Evolutionary conservation across 2,888 invertebrate species (phyloP), one percentile per base, ranked within the genome.

Genomic region (Drosophila diplacantha): DNA sequence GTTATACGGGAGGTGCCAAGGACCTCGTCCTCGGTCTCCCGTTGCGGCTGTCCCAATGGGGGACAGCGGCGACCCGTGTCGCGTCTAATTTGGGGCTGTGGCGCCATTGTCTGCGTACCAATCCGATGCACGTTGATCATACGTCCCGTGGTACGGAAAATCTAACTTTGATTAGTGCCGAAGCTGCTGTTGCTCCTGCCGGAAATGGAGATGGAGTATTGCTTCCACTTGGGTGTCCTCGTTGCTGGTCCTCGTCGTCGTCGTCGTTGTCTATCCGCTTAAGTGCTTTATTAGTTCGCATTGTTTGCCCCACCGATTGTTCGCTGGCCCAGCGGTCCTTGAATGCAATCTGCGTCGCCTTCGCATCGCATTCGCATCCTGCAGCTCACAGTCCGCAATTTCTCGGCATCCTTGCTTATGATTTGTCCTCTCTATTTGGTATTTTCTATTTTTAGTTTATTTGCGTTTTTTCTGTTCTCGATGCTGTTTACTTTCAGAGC

Each of bases 241-340:
- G 43, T 52, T 65, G 61, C 37, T 72, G 66, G 57, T 70, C 67
- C 67, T 69, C 32, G 39, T 69, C 35, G 39, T 70, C 37, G 44
- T 14, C 18, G 58, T 71, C 69, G 69, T 69, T 34, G 41, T 63
- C 61, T 64, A 69, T 75, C 73, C 70, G 64, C 75, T 85, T 81
- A 76, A 76, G 71, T 80, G 74, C 81, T 83, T 84, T 78, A 84
- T 75, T 81, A 72, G 74, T 74, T 80, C 68, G 71, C 76, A 76
- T 81, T 84, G 71, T 72, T 77, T 81, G 73, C 71, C 49, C 44
- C 68, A 74, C 72, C 70, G 68, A 69, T 78, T 64, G 70, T 64
- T 69, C 66, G 50, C 38, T 35, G 68, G 60, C 47, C 60, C 55
- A 52, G 52, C 69, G 62, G 69, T 69, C 65, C 61, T 61, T 69